Conservation (phyloP, 2,113 vertebrate species). For the Manacus vitellinus region DNA sequence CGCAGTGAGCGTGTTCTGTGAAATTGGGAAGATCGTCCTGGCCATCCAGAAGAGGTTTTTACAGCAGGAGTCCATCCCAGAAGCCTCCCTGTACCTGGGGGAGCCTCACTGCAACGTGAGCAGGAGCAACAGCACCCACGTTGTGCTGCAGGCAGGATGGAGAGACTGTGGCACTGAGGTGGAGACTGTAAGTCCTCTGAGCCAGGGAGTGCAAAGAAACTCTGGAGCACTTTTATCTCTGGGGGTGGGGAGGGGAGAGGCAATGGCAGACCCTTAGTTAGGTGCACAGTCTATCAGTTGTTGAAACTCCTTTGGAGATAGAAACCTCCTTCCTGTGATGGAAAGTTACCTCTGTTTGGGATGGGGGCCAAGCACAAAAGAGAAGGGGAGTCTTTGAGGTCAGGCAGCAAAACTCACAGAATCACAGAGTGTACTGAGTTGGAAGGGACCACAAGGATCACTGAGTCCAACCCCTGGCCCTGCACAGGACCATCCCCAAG, state of each 20-base stretch:
- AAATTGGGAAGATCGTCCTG: slow-evolving; percentile 71
- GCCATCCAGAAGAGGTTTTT: slow-evolving; percentile 77
- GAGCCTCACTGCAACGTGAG: slow-evolving; percentile 73
- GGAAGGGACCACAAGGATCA: background rate
- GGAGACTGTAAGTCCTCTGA: slow-evolving; percentile 71
- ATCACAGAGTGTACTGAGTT: background rate
- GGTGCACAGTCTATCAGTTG: background rate
- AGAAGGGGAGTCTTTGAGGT: background rate
- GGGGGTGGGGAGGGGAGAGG: background rate
- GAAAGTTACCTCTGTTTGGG: background rate
- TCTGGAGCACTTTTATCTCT: background rate
- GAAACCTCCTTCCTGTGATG: background rate
- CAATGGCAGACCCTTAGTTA: background rate
- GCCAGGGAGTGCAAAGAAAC: background rate
- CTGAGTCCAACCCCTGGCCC: background rate
- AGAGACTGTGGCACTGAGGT: slow-evolving; percentile 75
- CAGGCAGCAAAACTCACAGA: background rate
- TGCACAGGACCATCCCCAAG: background rate
- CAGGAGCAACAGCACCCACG: slow-evolving; percentile 72
- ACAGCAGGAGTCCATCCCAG: slow-evolving; percentile 67
- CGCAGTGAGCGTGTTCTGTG: slow-evolving; percentile 74
- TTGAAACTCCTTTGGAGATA: background rate
- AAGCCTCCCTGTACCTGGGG: slow-evolving; percentile 81
- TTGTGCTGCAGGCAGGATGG: slow-evolving; percentile 79
- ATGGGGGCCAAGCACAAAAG: background rate